Evolutionary conservation across 2,113 vertebrate genomes (phyloP).

Genomic region (Rhinolophus ferrumequinum): DNA sequence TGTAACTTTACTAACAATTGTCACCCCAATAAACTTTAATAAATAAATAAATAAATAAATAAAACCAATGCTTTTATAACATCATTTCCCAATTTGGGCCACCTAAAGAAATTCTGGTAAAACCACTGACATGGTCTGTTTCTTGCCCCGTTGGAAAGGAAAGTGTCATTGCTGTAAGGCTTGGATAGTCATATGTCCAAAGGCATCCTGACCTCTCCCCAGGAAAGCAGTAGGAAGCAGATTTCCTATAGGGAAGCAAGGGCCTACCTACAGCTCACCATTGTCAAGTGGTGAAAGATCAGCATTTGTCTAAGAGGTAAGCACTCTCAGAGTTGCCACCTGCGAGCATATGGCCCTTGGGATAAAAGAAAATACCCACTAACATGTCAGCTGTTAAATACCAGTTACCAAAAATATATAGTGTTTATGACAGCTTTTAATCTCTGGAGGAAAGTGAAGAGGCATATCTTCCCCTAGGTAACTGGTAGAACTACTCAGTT

Average conservation of each 20-base stretch:
- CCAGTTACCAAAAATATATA: slow-evolving; percentile 66
- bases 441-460: neutral
- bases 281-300: slow-evolving; percentile 63
- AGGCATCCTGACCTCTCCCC: slow-evolving; percentile 1
- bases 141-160: neutral
- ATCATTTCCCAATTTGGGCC: neutral
- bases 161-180: neutral
- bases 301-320: slow-evolving; percentile 39
- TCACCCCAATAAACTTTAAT: no score
- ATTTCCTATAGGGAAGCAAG: neutral
- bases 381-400: slow-evolving; percentile 66
- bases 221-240: slow-evolving; percentile 53
- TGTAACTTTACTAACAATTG: no score
- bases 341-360: slow-evolving; percentile 66
- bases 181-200: slow-evolving; percentile 26
- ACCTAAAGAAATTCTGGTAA: neutral
- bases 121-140: neutral
- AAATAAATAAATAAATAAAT: no score
- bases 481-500: neutral
- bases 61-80: neutral
- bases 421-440: slow-evolving; percentile 42
- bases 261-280: slow-evolving; percentile 60
- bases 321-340: slow-evolving; percentile 35
- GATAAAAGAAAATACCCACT: slow-evolving; percentile 48
- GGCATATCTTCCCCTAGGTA: neutral